Percentiles rank a stretch among this genome's conserved stretches.
Evolutionary conservation across 2,888 invertebrate species (phyloP).

Genomic region (Temnothorax unifasciatus): DNA sequence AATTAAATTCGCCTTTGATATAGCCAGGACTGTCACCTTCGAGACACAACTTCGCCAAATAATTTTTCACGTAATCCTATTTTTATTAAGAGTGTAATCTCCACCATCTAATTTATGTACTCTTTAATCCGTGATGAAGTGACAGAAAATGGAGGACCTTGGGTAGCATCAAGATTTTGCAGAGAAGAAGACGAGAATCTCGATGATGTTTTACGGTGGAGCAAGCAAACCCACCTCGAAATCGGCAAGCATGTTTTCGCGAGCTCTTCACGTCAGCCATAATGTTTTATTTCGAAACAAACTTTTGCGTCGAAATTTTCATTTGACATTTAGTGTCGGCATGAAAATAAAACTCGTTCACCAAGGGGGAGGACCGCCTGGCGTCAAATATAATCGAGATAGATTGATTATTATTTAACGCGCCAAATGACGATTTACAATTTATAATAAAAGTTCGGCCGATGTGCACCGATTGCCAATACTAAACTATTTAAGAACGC

Average conservation of each 20-base stretch:
- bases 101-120: background rate
- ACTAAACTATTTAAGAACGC: constrained; percentile 16
- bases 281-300: constrained; percentile 57
- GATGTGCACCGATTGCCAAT: constrained; percentile 2
- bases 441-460: constrained; percentile 40
- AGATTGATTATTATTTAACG: constrained; percentile 57
- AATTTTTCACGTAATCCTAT: background rate
- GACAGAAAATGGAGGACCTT: background rate
- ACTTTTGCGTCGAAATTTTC: constrained; percentile 52
- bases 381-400: constrained; percentile 52
- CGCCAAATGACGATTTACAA: constrained; percentile 42
- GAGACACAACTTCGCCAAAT: background rate
- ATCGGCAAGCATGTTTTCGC: constrained; percentile 47
- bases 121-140: background rate
- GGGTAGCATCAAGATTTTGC: background rate
- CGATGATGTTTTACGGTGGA: constrained; percentile 28
- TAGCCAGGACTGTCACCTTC: background rate
- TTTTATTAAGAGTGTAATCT: background rate
- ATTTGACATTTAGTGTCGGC: constrained; percentile 57
- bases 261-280: constrained; percentile 56
- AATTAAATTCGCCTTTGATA: background rate
- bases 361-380: constrained; percentile 44
- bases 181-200: constrained; percentile 5
- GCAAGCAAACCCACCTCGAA: constrained; percentile 34
- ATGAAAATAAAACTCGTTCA: constrained; percentile 53